Base-by-base conservation (phyloP, 2,113 vertebrate species). In the Chlamydotis undulata region DNA sequence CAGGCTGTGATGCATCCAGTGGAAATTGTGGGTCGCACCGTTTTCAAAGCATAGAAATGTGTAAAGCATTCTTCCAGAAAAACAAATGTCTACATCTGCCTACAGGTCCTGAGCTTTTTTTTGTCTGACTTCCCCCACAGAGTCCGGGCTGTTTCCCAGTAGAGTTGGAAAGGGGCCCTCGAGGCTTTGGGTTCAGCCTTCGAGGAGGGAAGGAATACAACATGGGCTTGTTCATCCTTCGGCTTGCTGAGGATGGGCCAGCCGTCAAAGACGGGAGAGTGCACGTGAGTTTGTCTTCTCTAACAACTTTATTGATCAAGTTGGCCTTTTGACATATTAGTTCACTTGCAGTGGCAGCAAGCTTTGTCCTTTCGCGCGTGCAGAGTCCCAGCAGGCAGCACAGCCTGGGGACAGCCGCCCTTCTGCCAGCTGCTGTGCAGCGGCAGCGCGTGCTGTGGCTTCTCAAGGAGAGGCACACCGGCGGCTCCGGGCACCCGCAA, bases 151-250 rank as follows among this genome's bases (percentile, higher is more conserved):
- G 98, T 89, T 99, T 99, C 49, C 98, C 98, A 5, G 99, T 99
- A 37, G 99, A 99, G 97, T 88, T 99, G 98, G 99, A 99, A 79
- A 98, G 99, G 78, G 99, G 99, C 52, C 98, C 98, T 82, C 98
- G 99, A 5, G 99, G 99, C 49, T 99, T 99, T 41, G 99, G 99
- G 57, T 99, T 99, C 98, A 99, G 99, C 87, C 98, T 99, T 43
- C 98, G 99, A 14, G 99, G 99, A 50, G 99, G 99, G 22, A 99
- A 99, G 95, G 99, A 99, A 71, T 99, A 99, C 93, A 99, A 99
- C 97, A 99, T 99, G 99, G 99, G 99, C 9, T 97, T 99, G 25
- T 99, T 99, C 96, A 99, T 99, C 96, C 99, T 99, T 31, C 98
- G 99, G 2, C 98, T 99, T 15, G 99, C 99, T 4, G 99, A 99